These are phyloP conservation scores for Pristiophorus japonicus DNA, from an alignment of 2,113 vertebrate species.

Conservation along the genomic window DNA sequence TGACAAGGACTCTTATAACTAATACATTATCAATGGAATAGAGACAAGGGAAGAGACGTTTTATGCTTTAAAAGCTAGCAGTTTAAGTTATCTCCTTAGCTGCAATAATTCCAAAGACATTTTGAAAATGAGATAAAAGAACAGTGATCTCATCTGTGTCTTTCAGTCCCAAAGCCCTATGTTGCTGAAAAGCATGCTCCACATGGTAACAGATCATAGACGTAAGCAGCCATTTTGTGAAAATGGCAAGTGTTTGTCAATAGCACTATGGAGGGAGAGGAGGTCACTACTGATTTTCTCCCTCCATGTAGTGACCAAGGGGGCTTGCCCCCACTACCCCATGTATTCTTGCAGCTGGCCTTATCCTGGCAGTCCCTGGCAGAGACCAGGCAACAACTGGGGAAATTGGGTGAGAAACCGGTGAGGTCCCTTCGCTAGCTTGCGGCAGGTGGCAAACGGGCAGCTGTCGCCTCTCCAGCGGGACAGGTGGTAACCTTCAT, in stretches of 20 bases:
- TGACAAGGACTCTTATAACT: neutral
- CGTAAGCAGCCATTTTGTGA: neutral
- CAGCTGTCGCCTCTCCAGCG: neutral
- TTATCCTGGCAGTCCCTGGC: neutral
- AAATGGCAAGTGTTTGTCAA: neutral
- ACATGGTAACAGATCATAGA: neutral
- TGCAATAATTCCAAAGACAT: neutral
- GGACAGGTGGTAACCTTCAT: neutral
- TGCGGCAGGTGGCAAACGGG: neutral
- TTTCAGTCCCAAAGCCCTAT: neutral
- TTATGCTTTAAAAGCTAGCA: neutral
- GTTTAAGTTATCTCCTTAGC: neutral
- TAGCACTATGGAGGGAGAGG: neutral
- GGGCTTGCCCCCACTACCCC: neutral
- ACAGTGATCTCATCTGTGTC: neutral
- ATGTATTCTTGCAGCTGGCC: neutral
- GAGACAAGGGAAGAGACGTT: neutral
- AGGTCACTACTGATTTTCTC: neutral
- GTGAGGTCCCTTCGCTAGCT: neutral
- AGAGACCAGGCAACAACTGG: neutral
- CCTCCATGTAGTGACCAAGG: neutral
- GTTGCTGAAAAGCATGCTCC: neutral
- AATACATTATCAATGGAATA: neutral
- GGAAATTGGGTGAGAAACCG: neutral
- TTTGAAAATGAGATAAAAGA: neutral